Evolutionary conservation across 2,888 invertebrate genomes (phyloP).

Genomic region (Lochmaea crataegi): DNA sequence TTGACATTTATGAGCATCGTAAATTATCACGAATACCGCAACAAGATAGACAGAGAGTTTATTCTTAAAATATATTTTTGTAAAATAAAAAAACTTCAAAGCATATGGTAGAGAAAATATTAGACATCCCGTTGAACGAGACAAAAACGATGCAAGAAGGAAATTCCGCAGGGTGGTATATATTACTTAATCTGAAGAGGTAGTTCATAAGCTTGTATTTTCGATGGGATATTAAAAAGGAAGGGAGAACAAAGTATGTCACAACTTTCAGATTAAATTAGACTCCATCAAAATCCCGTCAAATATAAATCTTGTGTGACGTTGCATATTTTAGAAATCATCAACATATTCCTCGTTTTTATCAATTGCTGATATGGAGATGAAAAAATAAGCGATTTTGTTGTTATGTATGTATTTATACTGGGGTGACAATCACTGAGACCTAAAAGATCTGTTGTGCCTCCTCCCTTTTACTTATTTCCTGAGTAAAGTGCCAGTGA

Average conservation of each 20-base stretch:
- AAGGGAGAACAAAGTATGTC: not conserved
- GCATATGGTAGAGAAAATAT: not conserved
- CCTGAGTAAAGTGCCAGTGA: too few relatives aligned
- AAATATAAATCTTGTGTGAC: not conserved
- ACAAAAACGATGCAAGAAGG: not conserved
- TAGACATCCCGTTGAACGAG: not conserved
- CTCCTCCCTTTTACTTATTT: too few relatives aligned
- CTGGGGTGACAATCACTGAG: too few relatives aligned
- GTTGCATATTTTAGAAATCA: not conserved
- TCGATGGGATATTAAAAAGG: not conserved
- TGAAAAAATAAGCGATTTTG: too few relatives aligned
- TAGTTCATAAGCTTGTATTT: not conserved
- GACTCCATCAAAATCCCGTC: too few relatives aligned
- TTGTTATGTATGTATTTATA: too few relatives aligned
- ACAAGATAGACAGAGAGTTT: constrained; percentile 22
- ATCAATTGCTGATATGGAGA: too few relatives aligned
- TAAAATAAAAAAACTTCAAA: not conserved
- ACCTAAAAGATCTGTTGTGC: too few relatives aligned
- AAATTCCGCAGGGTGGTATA: not conserved
- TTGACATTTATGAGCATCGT: constrained; percentile 41
- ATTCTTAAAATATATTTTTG: not conserved
- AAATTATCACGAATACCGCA: constrained; percentile 43
- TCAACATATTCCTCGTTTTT: too few relatives aligned
- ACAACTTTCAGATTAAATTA: too few relatives aligned
- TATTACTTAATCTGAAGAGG: not conserved